Conservation (phyloP, 2,113 vertebrate genomes). For the Sylvilagus bachmani region DNA sequence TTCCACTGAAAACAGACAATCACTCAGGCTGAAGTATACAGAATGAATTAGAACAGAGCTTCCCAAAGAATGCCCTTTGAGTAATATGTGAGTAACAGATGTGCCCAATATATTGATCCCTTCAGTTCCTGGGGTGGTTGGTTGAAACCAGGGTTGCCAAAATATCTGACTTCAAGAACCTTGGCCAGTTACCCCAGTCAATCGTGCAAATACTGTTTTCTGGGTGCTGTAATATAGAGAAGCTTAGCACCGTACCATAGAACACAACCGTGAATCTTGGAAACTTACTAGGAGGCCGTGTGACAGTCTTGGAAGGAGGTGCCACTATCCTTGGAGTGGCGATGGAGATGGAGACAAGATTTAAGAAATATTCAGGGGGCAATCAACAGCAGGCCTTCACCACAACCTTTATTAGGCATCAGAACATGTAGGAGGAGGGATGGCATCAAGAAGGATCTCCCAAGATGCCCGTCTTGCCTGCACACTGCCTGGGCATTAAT, state of each 20-base stretch:
- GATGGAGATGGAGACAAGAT: constrained; percentile 6
- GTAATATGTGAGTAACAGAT: not conserved
- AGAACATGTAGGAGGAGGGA: not conserved
- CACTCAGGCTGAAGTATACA: not conserved
- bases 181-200: constrained; percentile 28
- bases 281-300: not conserved
- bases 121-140: not conserved
- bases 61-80: not conserved
- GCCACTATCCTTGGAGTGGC: not conserved
- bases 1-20: constrained; percentile 31
- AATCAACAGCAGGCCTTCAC: constrained; percentile 1
- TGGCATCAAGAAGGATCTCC: not conserved
- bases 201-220: constrained; percentile 4
- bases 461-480: not conserved
- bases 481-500: not conserved
- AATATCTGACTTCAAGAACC: not conserved
- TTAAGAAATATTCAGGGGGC: constrained; percentile 27
- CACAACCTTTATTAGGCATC: not conserved
- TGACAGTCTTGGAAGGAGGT: constrained; percentile 19
- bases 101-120: not conserved
- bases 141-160: not conserved
- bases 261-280: not conserved
- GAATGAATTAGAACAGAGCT: constrained; percentile 44
- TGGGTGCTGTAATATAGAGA: not conserved
- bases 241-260: not conserved